Evolutionary conservation across 2,113 vertebrate genomes (phyloP).

Genomic region (Campylomormyrus tamandua): DNA sequence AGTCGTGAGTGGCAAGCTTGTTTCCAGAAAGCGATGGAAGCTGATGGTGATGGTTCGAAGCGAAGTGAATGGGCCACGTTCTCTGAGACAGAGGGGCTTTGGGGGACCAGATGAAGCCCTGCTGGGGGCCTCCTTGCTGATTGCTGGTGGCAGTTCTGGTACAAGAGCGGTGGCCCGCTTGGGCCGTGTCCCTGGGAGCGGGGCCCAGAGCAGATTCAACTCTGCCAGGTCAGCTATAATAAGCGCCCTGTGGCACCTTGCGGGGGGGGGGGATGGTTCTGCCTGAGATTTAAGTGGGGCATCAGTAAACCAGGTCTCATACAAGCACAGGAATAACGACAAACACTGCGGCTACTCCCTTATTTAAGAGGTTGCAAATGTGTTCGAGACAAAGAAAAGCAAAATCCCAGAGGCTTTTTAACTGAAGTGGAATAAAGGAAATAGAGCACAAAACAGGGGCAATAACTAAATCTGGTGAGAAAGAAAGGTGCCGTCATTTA

Average conservation of each 20-base stretch:
- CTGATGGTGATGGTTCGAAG: background rate
- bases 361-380: background rate
- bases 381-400: background rate
- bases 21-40: background rate
- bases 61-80: background rate
- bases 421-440: background rate
- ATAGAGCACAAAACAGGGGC: background rate
- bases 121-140: background rate
- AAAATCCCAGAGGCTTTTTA: background rate
- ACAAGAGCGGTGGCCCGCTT: background rate
- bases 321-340: background rate
- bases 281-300: background rate
- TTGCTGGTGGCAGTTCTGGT: background rate
- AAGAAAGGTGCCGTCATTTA: background rate
- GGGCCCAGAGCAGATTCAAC: background rate
- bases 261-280: background rate
- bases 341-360: background rate
- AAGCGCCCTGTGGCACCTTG: background rate
- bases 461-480: background rate
- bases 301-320: background rate
- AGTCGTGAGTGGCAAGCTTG: background rate
- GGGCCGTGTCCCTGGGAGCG: background rate
- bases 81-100: background rate
- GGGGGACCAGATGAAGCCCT: slow-evolving; percentile 8
- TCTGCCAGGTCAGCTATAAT: background rate